Evolutionary conservation across 1,140 invertebrate species (phyloP).

Genomic region (Bombus pascuorum): DNA sequence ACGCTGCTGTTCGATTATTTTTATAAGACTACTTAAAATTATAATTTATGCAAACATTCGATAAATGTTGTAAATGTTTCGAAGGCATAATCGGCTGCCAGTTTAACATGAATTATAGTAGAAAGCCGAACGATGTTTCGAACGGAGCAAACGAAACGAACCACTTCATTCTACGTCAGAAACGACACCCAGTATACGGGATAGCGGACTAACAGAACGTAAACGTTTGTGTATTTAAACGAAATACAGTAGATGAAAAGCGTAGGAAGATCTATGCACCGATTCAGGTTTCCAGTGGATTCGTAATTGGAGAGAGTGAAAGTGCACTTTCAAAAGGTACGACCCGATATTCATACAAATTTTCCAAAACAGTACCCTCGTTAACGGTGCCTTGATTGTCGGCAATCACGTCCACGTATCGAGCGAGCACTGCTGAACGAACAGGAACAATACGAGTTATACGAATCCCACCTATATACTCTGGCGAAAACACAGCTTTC

Average conservation of each 20-base stretch:
- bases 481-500: constrained; percentile 30
- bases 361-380: constrained; percentile 62
- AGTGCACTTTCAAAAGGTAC: constrained; percentile 59
- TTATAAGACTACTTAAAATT: not conserved
- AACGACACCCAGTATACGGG: constrained; percentile 35
- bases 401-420: constrained; percentile 41
- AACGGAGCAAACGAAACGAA: not conserved
- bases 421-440: constrained; percentile 4
- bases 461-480: not conserved
- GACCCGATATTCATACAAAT: constrained; percentile 58
- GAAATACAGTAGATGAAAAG: constrained; percentile 42
- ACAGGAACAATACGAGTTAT: constrained; percentile 25
- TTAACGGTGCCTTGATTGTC: constrained; percentile 47
- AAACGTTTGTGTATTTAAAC: constrained; percentile 54
- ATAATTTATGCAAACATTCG: not conserved
- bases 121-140: not conserved
- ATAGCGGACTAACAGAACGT: constrained; percentile 22
- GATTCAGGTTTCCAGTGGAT: constrained; percentile 53
- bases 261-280: constrained; percentile 59
- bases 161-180: not conserved
- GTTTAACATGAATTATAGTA: constrained; percentile 14
- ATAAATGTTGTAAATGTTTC: not conserved
- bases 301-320: constrained; percentile 71
- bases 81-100: not conserved
- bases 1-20: too few species aligned